Base-by-base conservation (phyloP, 2,797 vertebrate species). In the Scyliorhinus canicula region DNA sequence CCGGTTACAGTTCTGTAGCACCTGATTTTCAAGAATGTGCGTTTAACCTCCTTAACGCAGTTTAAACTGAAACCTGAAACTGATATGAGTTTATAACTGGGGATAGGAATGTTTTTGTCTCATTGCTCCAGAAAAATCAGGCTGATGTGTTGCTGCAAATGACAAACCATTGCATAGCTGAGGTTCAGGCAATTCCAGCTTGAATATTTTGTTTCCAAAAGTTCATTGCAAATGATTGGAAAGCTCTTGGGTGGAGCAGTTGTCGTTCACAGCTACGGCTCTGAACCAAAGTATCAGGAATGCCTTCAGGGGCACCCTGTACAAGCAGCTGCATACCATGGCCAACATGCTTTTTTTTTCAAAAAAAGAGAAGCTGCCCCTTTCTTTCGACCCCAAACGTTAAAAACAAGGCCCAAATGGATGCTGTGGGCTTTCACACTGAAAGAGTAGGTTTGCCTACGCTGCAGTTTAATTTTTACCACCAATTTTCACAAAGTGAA, bases 131-230 rank as follows among this genome's bases (percentile, higher is more conserved):
- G 47, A 52, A n/a, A 71, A 67, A 44, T 44, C 44, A 69, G 86
- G 44, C 44, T 16, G 44, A 93, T 69, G 40, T 93, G 21, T 71
- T 93, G 28, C 26, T 94, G 67, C 44, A 47, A 67, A 35, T 21
- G 47, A 69, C 31, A 67, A 57, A 31, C 44, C 28, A 28, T 4
- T 65, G 21, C n/a, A 65, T 94, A 50, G 40, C 40, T 31, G 31
- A 71, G 21, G 28, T 28, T 52, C 47, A 71, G 24, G 6, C 31
- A 71, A 40, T 74, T 71, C 67, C 21, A 35, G 28, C 93, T 35
- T n/a, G 19, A 28, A 44, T 94, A 94, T 71, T 52, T 94, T 71
- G 50, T 52, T 94, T 94, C 44, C 67, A 26, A 94, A 52, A 35
- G 44, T 9, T 74, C 12, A 28, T 71, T 74, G 63, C 16, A 71